Evolutionary conservation across 2,113 vertebrate genomes (phyloP).

Genomic region (Jacana jacana): DNA sequence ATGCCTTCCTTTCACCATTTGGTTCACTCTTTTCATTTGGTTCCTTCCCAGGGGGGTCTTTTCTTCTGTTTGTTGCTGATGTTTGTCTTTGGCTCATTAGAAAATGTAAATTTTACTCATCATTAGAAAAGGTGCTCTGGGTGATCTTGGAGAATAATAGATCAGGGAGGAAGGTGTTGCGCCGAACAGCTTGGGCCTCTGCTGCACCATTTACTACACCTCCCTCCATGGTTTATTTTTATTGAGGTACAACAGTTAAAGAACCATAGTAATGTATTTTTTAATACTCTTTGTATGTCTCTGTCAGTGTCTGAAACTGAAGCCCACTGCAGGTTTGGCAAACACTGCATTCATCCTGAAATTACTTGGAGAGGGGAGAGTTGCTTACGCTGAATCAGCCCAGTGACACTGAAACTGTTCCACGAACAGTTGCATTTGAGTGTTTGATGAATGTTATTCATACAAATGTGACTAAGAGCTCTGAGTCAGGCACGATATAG

Average conservation of each 20-base stretch:
- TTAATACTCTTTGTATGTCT: neutral
- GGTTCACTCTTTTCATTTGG: neutral
- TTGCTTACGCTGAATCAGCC: neutral
- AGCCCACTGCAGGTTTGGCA: neutral
- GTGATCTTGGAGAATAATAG: neutral
- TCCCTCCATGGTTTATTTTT: neutral
- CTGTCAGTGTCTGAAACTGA: neutral
- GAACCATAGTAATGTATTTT: neutral
- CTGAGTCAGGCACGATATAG: neutral
- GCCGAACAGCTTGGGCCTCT: neutral
- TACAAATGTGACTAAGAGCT: neutral
- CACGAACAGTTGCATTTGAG: neutral
- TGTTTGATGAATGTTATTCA: neutral
- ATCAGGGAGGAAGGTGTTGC: neutral
- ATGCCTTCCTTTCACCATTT: fast-evolving
- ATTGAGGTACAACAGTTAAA: neutral
- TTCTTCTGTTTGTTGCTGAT: neutral
- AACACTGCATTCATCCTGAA: neutral
- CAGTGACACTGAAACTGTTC: neutral
- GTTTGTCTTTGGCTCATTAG: neutral
- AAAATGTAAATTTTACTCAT: neutral
- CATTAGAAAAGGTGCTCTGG: neutral
- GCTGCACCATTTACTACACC: neutral
- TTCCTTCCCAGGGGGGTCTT: neutral
- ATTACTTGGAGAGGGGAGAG: neutral